Base-by-base conservation (phyloP, 2,888 invertebrate genomes). In the Deilephila elpenor region DNA sequence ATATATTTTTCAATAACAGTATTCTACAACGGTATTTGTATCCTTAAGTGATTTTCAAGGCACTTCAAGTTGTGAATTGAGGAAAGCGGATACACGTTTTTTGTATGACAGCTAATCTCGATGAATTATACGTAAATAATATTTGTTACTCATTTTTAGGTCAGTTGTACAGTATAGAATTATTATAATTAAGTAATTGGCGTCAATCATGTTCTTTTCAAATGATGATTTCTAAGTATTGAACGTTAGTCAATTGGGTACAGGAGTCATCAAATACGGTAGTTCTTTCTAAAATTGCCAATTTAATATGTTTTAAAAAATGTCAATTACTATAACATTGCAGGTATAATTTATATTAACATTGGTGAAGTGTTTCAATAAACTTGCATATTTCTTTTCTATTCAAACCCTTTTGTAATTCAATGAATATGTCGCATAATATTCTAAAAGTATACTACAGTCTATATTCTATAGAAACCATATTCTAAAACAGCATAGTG, bases 1-100 rank as follows among this genome's bases (percentile, higher is more conserved):
- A 4, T 8, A 56, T 72, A 44, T 72, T 72, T 67, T 4, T 53
- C 44, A 6, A 71, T 59, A 72, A 72, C 64, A 34, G 72, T 72
- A 71, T 60, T 5, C 51, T 37, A 3, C 64, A 72, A 72, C 72
- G 62, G 72, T 37, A 56, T 72, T 17, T 56, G 11, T 34, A 72
- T 72, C 56, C 56, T 64, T 56, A 19, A 19, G 62, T 72, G 37
- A 29, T 37, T 60, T 59, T 37, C n/a, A 20, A 37, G 34, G 59
- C 25, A 44, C 32, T 59, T 59, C 7, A 14, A 44, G 14, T 71
- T 71, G 37, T 59, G 25, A 44, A 37, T 67, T 67, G 7, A 14
- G 44, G 67, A 67, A 67, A 67, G 44, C 25, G 17, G 20, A 4
- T 11, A 0, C 37, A 17, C 5, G 4, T 29, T 67, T 67, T 67